Percentiles rank a stretch among this genome's conserved stretches.
These are phyloP conservation scores for Phalacrocorax pelagicus DNA, from an alignment of 2,113 vertebrate species.

Conservation along the genomic window DNA sequence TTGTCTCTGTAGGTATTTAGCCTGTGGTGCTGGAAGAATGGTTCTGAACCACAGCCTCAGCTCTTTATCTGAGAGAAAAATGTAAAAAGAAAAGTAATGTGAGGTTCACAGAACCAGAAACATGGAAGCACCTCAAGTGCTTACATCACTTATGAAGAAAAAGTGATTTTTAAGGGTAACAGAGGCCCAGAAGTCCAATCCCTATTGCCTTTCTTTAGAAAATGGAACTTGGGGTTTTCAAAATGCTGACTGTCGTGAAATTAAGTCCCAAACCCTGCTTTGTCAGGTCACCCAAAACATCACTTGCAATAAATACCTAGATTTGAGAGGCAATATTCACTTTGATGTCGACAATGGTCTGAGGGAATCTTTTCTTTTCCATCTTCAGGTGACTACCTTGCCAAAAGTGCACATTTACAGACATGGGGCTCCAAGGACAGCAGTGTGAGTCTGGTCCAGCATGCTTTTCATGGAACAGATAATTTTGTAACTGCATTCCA, in stretches of 20 bases:
- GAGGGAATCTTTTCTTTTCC: not conserved
- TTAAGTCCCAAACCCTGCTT: not conserved
- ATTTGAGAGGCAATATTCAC: not conserved
- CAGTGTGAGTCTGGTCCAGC: not conserved
- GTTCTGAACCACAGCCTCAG: not conserved
- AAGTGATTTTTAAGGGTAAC: not conserved
- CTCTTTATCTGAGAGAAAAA: not conserved
- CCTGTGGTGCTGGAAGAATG: not conserved
- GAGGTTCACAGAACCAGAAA: not conserved
- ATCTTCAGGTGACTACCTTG: not conserved
- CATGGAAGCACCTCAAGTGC: not conserved
- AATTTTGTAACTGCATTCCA: not conserved
- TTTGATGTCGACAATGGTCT: not conserved
- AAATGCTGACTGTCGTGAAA: not conserved
- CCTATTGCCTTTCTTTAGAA: not conserved
- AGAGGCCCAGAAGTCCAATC: not conserved
- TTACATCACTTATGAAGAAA: not conserved
- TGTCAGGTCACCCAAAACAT: not conserved
- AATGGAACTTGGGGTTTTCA: not conserved
- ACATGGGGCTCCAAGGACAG: not conserved
- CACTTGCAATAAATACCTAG: not conserved
- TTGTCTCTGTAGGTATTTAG: not conserved
- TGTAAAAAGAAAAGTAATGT: not conserved
- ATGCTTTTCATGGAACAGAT: not conserved
- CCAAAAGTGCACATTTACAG: not conserved